Percentiles rank a stretch among this genome's conserved stretches.
phyloP scores from a whole-genome alignment of 2,113 vertebrate species.

The Pterocles gutturalis region DNA sequence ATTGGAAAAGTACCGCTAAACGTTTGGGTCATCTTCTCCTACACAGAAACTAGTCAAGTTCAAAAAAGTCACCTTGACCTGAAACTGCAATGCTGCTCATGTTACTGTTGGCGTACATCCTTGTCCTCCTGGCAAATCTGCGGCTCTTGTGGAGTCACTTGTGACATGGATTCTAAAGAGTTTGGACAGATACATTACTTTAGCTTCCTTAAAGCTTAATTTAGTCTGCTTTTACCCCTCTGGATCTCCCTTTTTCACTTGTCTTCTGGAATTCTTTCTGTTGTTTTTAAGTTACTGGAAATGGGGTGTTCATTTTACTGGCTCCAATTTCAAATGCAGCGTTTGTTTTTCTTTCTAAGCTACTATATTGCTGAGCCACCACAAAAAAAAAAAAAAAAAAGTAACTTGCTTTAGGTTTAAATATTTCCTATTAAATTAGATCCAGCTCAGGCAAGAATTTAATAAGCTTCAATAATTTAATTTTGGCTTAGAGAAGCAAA shows the following conservation, averaged over 20 bases:
- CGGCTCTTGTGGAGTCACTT: neutral
- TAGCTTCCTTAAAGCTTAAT: slow-evolving; percentile 31
- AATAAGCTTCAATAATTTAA: slow-evolving; percentile 57
- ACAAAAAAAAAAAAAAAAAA: neutral
- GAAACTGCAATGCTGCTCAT: slow-evolving; percentile 17
- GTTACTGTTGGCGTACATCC: neutral
- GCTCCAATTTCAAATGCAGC: slow-evolving; percentile 11
- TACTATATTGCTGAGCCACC: slow-evolving; percentile 26
- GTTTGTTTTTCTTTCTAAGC: slow-evolving; percentile 31
- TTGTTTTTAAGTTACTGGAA: slow-evolving; percentile 4
- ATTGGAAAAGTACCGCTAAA: rapidly evolving
- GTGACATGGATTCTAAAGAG: slow-evolving; percentile 47
- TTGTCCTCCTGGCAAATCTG: slow-evolving; percentile 43
- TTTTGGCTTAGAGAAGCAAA: slow-evolving; percentile 55
- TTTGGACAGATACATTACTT: neutral
- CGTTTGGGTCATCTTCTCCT: neutral
- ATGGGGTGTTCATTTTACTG: neutral
- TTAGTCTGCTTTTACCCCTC: slow-evolving; percentile 3
- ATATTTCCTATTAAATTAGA: slow-evolving; percentile 62
- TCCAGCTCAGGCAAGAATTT: slow-evolving; percentile 44
- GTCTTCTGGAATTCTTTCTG: neutral
- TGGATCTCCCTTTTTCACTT: neutral
- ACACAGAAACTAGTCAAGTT: neutral
- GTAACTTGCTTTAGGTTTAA: slow-evolving; percentile 64
- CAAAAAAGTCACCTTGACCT: slow-evolving; percentile 30